phyloP scores from a whole-genome alignment of 2,113 vertebrate species.

The Phyllostomus hastatus region DNA sequence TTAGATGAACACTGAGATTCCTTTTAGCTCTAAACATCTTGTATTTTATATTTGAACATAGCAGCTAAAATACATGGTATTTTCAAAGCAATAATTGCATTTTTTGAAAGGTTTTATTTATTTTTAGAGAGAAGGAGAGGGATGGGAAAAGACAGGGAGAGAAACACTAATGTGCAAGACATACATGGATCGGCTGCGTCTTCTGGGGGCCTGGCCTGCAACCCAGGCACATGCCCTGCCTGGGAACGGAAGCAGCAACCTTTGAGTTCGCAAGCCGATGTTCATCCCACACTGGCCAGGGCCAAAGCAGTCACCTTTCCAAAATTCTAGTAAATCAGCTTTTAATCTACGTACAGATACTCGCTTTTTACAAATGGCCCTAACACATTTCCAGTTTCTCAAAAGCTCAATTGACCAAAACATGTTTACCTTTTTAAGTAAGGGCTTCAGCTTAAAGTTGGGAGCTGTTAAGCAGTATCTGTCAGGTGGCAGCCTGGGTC shows the following conservation, averaged over 20 bases:
- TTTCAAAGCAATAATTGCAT: not conserved
- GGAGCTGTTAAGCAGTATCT: constrained; percentile 96
- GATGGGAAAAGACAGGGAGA: too few relatives aligned
- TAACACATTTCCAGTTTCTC: constrained; percentile 2
- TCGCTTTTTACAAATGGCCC: not conserved
- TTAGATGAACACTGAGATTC: constrained; percentile 23
- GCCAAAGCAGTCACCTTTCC: too few relatives aligned
- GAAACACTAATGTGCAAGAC: too few relatives aligned
- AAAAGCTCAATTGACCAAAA: constrained; percentile 23
- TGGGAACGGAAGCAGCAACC: too few relatives aligned
- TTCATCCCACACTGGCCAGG: too few relatives aligned
- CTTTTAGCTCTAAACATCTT: constrained; percentile 6
- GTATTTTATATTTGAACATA: constrained; percentile 19
- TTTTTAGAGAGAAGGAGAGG: too few relatives aligned
- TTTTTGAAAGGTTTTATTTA: too few relatives aligned
- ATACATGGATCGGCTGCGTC: too few relatives aligned
- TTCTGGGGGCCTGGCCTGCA: too few relatives aligned
- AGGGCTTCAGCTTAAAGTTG: constrained; percentile 93
- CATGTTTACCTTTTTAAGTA: constrained; percentile 92
- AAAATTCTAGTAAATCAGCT: not conserved
- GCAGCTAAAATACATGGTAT: not conserved
- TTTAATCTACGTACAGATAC: not conserved
- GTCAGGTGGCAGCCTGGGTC: constrained; percentile 93
- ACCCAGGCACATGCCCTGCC: too few relatives aligned
- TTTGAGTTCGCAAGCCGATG: too few relatives aligned